Evolutionary conservation across 1,140 invertebrate genomes (phyloP).

Genomic region (Drosophila eugracilis): DNA sequence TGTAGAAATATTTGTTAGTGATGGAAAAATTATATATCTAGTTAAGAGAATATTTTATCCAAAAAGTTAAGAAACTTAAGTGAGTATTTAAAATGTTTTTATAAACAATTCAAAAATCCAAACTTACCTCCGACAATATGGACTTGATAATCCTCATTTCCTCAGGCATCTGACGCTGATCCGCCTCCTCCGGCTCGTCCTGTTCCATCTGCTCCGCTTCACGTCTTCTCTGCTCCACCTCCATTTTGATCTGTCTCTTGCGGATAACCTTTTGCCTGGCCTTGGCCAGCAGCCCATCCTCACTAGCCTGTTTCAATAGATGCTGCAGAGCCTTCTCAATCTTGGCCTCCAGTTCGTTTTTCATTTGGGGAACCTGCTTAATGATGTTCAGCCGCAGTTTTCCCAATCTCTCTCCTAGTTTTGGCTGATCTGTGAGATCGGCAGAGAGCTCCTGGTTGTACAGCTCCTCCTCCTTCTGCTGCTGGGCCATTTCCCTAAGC

Average conservation of each 20-base stretch:
- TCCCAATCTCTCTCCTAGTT: slow-evolving; percentile 46
- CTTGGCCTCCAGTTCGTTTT: slow-evolving; percentile 59
- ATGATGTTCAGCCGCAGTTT: slow-evolving; percentile 52
- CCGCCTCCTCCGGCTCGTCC: background rate
- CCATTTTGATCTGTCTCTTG: slow-evolving; percentile 36
- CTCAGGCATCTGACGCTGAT: slow-evolving; percentile 12
- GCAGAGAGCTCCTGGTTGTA: slow-evolving; percentile 27
- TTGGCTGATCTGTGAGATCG: slow-evolving; percentile 19
- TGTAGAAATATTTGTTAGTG: too few species aligned
- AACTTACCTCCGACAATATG: slow-evolving; percentile 62
- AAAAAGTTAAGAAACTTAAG: too few species aligned
- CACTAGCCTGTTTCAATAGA: slow-evolving; percentile 53
- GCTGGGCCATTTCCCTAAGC: slow-evolving; percentile 30
- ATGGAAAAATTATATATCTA: too few species aligned
- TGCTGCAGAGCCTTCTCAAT: slow-evolving; percentile 64
- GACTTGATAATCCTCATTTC: slow-evolving; percentile 66
- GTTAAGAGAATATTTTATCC: too few species aligned
- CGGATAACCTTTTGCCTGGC: slow-evolving; percentile 59
- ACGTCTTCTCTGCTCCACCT: background rate
- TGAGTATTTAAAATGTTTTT: too few species aligned
- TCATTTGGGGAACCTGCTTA: slow-evolving; percentile 64
- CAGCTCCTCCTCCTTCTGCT: slow-evolving; percentile 35
- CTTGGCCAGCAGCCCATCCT: slow-evolving; percentile 58
- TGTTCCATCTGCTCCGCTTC: background rate
- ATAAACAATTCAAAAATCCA: too few species aligned